Percentiles rank a stretch among this genome's conserved stretches.
Evolutionary conservation across 2,113 vertebrate genomes (phyloP).

Genomic region (Cinclus cinclus): DNA sequence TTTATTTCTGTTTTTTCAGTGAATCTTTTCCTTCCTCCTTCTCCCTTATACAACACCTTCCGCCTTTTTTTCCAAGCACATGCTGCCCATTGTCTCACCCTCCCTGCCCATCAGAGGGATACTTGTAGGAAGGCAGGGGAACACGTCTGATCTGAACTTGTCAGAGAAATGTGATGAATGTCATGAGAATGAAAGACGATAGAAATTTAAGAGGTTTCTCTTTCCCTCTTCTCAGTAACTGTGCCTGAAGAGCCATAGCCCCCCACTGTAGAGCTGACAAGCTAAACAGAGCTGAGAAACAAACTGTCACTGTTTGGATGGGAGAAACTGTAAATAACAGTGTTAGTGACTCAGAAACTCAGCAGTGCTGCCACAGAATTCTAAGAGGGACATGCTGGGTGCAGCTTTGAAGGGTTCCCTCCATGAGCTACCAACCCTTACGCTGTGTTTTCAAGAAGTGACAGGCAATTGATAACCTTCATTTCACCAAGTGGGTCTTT

Average conservation of each 20-base stretch:
- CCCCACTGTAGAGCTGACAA: constrained; percentile 31
- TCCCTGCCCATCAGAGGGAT: constrained; percentile 25
- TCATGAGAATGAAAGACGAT: constrained; percentile 39
- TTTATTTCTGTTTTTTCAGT: neutral
- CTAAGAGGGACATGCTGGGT: neutral
- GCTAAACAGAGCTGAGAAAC: constrained; percentile 34
- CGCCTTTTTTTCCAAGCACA: neutral
- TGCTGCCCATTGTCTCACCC: neutral
- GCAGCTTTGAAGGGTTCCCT: neutral
- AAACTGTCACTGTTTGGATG: constrained; percentile 11
- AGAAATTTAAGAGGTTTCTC: constrained; percentile 59
- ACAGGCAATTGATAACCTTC: neutral
- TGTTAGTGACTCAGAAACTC: neutral
- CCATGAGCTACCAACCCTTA: neutral
- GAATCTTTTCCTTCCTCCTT: neutral
- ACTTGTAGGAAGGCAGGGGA: neutral
- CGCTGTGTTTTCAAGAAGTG: neutral
- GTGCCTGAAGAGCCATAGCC: constrained; percentile 7
- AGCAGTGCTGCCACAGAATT: neutral
- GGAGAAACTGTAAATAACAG: neutral
- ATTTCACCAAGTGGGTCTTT: neutral
- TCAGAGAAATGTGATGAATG: constrained; percentile 66
- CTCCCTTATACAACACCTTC: neutral
- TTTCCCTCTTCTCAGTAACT: constrained; percentile 20
- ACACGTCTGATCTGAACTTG: neutral